These are phyloP conservation scores for Chlorodrepanis virens DNA, from an alignment of 2,113 vertebrate species.

Conservation along the genomic window DNA sequence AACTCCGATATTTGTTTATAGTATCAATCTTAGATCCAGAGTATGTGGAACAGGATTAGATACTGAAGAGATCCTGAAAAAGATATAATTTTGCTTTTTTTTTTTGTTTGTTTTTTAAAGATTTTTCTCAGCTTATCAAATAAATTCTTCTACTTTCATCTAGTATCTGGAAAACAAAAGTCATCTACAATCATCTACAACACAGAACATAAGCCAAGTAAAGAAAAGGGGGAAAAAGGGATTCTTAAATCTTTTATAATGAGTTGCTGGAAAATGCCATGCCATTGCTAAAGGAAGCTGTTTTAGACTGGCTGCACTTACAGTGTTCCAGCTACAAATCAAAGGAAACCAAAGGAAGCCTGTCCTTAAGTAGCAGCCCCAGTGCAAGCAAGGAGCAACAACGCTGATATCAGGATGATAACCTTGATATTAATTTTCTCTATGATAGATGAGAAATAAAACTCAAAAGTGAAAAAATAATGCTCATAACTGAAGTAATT, in stretches of 20 bases:
- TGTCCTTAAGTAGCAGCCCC: background rate
- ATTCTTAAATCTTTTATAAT: background rate
- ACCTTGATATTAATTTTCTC: background rate
- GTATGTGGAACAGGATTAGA: background rate
- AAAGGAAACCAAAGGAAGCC: background rate
- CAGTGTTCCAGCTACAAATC: background rate
- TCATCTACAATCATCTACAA: background rate
- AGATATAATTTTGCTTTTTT: background rate
- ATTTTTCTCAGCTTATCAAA: background rate
- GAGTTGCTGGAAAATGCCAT: background rate
- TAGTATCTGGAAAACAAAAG: background rate
- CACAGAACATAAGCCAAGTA: background rate
- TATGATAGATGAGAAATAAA: background rate
- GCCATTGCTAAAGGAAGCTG: background rate
- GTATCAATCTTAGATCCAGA: background rate
- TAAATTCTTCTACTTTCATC: background rate
- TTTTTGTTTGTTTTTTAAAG: background rate
- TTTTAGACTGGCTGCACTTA: background rate
- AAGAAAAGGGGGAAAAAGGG: background rate
- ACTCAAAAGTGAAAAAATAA: background rate
- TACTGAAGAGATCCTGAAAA: background rate
- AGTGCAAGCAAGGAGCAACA: background rate
- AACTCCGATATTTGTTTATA: background rate
- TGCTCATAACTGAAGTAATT: background rate
- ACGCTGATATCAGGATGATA: background rate